A percentile compares a stretch with the other conserved stretches of the same genome.
These are phyloP conservation scores for Dermatophagoides farinae DNA, from an alignment of 1,140 invertebrate genomes.

Conservation along the genomic window DNA sequence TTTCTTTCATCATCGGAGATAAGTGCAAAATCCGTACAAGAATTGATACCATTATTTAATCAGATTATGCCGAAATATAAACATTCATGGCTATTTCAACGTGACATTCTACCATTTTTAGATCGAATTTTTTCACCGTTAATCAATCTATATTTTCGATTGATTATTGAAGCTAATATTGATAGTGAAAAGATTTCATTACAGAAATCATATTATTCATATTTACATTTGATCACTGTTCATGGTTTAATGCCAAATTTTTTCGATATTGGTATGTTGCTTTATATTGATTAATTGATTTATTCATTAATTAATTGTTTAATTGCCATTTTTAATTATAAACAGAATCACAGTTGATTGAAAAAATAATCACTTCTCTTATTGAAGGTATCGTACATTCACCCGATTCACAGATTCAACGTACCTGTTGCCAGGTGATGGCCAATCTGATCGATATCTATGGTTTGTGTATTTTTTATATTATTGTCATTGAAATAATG, in stretches of 20 bases:
- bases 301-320: not conserved
- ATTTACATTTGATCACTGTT: constrained; percentile 31
- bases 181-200: constrained; percentile 32
- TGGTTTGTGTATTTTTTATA: constrained; percentile 24
- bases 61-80: constrained; percentile 39
- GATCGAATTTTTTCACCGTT: constrained; percentile 34
- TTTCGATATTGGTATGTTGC: constrained; percentile 26
- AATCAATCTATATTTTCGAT: constrained; percentile 30
- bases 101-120: constrained; percentile 33
- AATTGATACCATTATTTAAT: constrained; percentile 38
- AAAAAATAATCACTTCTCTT: constrained; percentile 31
- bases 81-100: constrained; percentile 28
- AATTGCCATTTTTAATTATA: constrained; percentile 16
- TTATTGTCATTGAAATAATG: not conserved
- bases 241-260: constrained; percentile 33
- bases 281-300: not conserved
- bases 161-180: constrained; percentile 26
- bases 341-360: constrained; percentile 25
- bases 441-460: constrained; percentile 32
- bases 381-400: constrained; percentile 34
- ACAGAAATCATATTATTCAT: constrained; percentile 34
- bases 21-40: constrained; percentile 29
- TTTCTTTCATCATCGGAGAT: constrained; percentile 23
- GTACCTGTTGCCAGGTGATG: constrained; percentile 35
- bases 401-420: constrained; percentile 32